A percentile compares a stretch with the other conserved stretches of the same genome.
Evolutionary conservation across 2,888 invertebrate genomes (phyloP).

Genomic region (Rhynchonema sp.): DNA sequence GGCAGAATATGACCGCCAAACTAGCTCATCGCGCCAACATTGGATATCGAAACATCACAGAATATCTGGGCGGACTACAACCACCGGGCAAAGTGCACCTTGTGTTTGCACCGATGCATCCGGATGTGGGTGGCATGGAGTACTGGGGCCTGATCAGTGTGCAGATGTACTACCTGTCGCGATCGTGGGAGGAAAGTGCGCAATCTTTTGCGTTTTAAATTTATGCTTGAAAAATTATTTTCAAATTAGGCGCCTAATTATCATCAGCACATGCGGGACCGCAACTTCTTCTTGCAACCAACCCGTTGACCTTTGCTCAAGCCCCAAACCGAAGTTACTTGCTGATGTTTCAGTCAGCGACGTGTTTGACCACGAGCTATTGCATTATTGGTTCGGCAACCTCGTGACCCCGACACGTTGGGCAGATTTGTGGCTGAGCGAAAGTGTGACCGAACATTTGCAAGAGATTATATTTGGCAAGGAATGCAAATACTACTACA

Average conservation of each 20-base stretch:
- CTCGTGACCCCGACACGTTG: constrained; percentile 9
- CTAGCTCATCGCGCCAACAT: too few relatives aligned
- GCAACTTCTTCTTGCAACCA: too few relatives aligned
- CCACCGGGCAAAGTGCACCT: background rate
- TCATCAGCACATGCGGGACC: too few relatives aligned
- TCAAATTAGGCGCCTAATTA: too few relatives aligned
- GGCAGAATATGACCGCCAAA: too few relatives aligned
- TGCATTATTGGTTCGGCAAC: constrained; percentile 12
- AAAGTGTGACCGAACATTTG: background rate
- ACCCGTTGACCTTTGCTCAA: too few relatives aligned
- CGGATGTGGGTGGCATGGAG: background rate
- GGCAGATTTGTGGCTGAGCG: background rate
- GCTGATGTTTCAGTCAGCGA: too few relatives aligned
- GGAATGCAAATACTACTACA: background rate
- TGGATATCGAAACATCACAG: too few relatives aligned
- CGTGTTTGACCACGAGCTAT: background rate
- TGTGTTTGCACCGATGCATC: background rate
- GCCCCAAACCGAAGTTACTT: too few relatives aligned
- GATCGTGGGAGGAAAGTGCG: background rate
- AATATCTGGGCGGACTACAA: background rate
- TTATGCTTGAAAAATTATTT: too few relatives aligned
- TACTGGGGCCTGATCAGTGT: background rate
- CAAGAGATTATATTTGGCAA: background rate
- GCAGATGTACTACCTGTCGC: background rate
- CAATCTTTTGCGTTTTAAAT: too few relatives aligned